A percentile compares a stretch with the other conserved stretches of the same genome.
These are phyloP conservation scores for Marisa cornuarietis DNA, from an alignment of 1,140 invertebrate genomes.

Conservation along the genomic window DNA sequence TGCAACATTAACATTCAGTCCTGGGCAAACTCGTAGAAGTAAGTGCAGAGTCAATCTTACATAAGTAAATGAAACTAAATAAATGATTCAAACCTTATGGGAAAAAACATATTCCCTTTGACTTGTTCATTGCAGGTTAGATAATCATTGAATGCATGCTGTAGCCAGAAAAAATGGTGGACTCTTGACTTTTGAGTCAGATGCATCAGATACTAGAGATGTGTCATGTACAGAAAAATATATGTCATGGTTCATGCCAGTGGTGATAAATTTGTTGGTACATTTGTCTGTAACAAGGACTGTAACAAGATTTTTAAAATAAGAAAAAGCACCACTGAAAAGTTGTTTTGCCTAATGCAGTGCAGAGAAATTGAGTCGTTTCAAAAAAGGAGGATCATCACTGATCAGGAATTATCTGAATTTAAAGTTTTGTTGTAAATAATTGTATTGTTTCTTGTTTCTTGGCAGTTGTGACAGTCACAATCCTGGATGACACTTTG, in stretches of 20 bases:
- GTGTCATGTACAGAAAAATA: too few species aligned
- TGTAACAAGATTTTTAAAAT: too few species aligned
- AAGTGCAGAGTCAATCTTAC: slow-evolving; percentile 18
- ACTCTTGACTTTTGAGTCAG: too few species aligned
- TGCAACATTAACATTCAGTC: slow-evolving; percentile 55
- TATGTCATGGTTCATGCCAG: too few species aligned
- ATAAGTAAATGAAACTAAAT: background rate
- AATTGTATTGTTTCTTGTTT: background rate
- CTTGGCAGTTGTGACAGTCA: slow-evolving; percentile 57
- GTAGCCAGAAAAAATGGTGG: too few species aligned
- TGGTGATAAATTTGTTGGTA: too few species aligned
- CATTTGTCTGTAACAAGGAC: too few species aligned
- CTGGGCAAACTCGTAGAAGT: slow-evolving; percentile 55
- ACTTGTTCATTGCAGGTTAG: background rate
- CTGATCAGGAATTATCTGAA: too few species aligned
- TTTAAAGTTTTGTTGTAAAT: background rate
- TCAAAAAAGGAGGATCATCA: background rate
- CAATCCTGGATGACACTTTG: slow-evolving; percentile 54
- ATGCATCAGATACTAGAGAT: too few species aligned
- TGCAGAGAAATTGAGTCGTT: background rate
- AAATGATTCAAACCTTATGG: background rate
- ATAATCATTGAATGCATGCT: too few species aligned
- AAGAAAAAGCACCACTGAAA: too few species aligned
- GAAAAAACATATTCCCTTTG: background rate
- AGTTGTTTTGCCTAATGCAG: background rate